phyloP scores from a whole-genome alignment of 2,113 vertebrate species.

The Cyrtonyx montezumae region DNA sequence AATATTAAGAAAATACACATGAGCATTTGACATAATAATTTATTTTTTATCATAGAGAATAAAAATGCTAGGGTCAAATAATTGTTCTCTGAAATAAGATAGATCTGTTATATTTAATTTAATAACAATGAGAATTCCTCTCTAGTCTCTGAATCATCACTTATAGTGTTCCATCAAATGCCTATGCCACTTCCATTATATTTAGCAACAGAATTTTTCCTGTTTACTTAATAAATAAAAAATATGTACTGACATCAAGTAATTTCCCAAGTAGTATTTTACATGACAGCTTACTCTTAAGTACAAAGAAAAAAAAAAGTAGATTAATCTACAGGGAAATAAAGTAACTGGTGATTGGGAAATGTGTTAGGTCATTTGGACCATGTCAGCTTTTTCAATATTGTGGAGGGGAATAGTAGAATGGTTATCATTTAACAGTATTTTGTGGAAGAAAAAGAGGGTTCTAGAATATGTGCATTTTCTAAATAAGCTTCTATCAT shows the following conservation, averaged over 20 bases:
- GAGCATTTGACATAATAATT: neutral
- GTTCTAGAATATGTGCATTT: neutral
- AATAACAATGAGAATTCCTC: neutral
- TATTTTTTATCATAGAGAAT: neutral
- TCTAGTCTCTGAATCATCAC: neutral
- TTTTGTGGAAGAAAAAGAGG: neutral
- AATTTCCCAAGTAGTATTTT: neutral
- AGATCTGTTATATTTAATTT: neutral
- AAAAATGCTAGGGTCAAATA: neutral
- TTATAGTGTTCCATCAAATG: neutral
- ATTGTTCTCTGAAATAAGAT: neutral
- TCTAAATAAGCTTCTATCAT: neutral
- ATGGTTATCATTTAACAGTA: neutral
- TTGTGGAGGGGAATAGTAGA: neutral
- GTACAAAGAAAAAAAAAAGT: neutral
- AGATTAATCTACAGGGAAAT: neutral
- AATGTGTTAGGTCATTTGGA: neutral
- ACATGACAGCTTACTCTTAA: neutral
- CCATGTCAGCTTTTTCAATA: neutral
- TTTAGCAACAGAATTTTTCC: neutral
- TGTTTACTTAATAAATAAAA: neutral
- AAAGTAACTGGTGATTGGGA: fast-evolving
- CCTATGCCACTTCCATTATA: fast-evolving
- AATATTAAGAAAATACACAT: neutral
- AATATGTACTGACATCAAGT: neutral